These are phyloP conservation scores for Drosophila micromelanica DNA, from an alignment of 1,140 invertebrate genomes.

Conservation along the genomic window DNA sequence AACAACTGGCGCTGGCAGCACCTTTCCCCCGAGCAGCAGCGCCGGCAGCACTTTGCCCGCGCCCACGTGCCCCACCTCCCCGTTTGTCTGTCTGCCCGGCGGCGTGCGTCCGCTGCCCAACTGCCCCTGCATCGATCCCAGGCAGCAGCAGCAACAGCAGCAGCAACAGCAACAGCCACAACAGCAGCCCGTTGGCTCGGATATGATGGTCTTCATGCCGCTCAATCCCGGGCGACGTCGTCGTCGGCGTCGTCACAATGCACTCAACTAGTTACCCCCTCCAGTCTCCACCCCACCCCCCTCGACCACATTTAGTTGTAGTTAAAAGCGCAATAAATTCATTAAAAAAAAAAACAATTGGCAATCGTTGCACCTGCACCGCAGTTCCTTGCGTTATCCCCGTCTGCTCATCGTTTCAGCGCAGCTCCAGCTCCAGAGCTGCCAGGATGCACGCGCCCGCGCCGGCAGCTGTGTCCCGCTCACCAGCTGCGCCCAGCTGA, in stretches of 20 bases:
- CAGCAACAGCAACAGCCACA: background rate
- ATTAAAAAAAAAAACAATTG: conserved; percentile 50
- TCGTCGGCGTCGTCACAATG: conserved; percentile 56
- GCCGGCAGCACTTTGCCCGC: conserved; percentile 47
- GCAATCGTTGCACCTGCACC: conserved; percentile 16
- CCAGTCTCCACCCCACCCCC: background rate
- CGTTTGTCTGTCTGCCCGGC: conserved; percentile 68
- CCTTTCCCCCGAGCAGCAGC: conserved; percentile 19
- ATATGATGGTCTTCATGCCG: conserved; percentile 76
- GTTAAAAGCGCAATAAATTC: conserved; percentile 44
- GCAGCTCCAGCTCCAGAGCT: conserved; percentile 68
- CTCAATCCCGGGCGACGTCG: conserved; percentile 56
- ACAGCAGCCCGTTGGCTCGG: conserved; percentile 46
- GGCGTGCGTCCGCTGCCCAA: conserved; percentile 64
- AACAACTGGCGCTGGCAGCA: conserved; percentile 15
- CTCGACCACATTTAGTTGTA: conserved; percentile 17
- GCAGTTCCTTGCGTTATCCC: background rate
- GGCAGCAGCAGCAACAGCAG: conserved; percentile 39
- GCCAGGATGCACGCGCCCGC: conserved; percentile 77
- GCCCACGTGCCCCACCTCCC: conserved; percentile 62
- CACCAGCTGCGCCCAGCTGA: conserved; percentile 83
- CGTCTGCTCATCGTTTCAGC: conserved; percentile 49
- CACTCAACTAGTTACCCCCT: conserved; percentile 1
- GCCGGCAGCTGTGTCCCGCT: conserved; percentile 85
- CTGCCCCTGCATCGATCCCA: conserved; percentile 81